phyloP scores from a whole-genome alignment of 2,888 invertebrate genomes.

The Meliscaeva auricollis region DNA sequence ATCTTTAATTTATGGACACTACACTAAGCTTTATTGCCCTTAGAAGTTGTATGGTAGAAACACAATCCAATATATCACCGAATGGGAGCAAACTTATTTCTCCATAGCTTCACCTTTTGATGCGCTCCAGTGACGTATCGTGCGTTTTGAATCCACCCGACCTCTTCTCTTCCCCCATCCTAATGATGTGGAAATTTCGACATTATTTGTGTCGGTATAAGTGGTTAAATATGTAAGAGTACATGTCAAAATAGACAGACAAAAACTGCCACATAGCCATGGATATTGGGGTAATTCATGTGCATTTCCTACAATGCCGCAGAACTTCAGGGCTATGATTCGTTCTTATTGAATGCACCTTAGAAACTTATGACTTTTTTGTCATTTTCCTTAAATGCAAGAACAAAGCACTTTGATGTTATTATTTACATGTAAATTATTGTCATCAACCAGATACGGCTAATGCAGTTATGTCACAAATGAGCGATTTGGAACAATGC shows the following conservation, averaged over 20 bases:
- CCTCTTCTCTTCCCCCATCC: slow-evolving; percentile 22
- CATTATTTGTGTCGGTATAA: slow-evolving; percentile 46
- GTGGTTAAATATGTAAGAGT: slow-evolving; percentile 44
- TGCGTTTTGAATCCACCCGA: slow-evolving; percentile 8
- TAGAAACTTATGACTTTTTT: slow-evolving; percentile 27
- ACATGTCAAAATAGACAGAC: slow-evolving; percentile 33
- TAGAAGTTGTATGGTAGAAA: slow-evolving; percentile 22
- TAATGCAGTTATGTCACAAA: slow-evolving; percentile 73
- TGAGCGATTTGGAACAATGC: slow-evolving; percentile 72
- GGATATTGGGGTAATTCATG: slow-evolving; percentile 40
- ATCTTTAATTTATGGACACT: slow-evolving; percentile 53
- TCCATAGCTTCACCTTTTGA: slow-evolving; percentile 48
- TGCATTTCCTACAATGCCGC: slow-evolving; percentile 39
- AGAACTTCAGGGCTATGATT: slow-evolving; percentile 57
- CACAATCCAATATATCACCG: slow-evolving; percentile 31
- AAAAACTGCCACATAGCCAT: too few relatives aligned
- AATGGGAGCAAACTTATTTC: not conserved
- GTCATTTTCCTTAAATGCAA: slow-evolving; percentile 32
- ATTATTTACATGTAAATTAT: slow-evolving; percentile 63
- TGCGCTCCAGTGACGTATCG: slow-evolving; percentile 65
- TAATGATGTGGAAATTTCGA: slow-evolving; percentile 73
- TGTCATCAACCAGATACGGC: slow-evolving; percentile 64
- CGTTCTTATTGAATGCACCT: slow-evolving; percentile 65
- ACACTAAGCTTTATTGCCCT: slow-evolving; percentile 58
- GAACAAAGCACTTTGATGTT: slow-evolving; percentile 12